Percentiles rank a stretch among this genome's conserved stretches.
phyloP scores from a whole-genome alignment of 2,113 vertebrate genomes.

The Butorides virescens region DNA sequence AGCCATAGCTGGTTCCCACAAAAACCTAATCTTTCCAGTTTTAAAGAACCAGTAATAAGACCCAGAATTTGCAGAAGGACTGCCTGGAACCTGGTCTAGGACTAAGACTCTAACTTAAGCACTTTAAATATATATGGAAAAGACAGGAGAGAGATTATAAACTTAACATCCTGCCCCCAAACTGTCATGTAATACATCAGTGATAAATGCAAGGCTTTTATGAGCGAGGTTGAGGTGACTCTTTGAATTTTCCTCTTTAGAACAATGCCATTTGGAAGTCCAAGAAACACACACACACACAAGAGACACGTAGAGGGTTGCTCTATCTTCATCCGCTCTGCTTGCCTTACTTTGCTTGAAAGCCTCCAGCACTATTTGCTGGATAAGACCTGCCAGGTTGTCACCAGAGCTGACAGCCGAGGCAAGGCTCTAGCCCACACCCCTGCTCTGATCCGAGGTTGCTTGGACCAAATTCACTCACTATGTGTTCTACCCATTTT shows the following conservation, averaged over 20 bases:
- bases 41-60: background rate
- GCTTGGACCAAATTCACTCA: background rate
- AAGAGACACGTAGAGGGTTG: accelerated
- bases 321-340: background rate
- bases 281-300: too few relatives aligned
- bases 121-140: background rate
- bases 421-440: background rate
- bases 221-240: background rate
- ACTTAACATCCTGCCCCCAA: background rate
- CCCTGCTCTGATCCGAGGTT: background rate
- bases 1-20: background rate
- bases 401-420: background rate
- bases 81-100: background rate
- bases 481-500: background rate
- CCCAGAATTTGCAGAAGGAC: background rate
- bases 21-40: background rate
- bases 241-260: background rate
- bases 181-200: background rate
- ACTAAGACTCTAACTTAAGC: background rate
- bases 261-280: background rate
- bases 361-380: background rate
- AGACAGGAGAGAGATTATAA: background rate
- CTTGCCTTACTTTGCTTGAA: background rate
- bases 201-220: background rate
- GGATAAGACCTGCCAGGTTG: background rate